Percentiles rank a stretch among this genome's conserved stretches.
phyloP scores from a whole-genome alignment of 2,797 vertebrate genomes.

The Sebastes diploproa region DNA sequence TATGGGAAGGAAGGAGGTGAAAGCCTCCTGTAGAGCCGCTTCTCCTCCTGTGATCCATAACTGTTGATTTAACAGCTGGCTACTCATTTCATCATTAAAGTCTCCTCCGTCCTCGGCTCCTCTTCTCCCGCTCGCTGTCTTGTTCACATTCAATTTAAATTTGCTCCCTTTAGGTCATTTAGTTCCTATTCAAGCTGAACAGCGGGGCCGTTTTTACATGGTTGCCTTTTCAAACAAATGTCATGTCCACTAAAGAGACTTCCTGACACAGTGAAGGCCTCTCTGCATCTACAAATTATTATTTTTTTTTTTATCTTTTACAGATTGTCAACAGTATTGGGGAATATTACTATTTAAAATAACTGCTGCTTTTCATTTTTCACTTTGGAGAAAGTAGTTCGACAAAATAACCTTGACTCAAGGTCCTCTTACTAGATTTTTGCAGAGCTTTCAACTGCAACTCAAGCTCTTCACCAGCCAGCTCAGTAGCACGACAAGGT shows the following conservation, averaged over 20 bases:
- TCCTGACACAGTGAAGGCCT: neutral
- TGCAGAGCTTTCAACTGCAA: neutral
- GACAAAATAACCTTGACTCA: neutral
- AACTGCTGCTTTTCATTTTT: neutral
- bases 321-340: neutral
- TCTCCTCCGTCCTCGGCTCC: neutral
- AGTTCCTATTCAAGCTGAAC: neutral
- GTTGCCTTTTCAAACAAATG: conserved; percentile 2
- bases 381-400: neutral
- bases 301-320: neutral
- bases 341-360: neutral
- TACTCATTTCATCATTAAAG: conserved; percentile 43
- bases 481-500: too few relatives aligned
- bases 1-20: conserved; percentile 26
- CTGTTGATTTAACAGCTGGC: conserved; percentile 59
- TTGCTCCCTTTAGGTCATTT: conserved; percentile 13
- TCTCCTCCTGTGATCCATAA: conserved; percentile 55
- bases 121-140: conserved; percentile 20
- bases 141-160: conserved; percentile 31
- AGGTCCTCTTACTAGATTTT: neutral
- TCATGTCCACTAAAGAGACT: too few relatives aligned
- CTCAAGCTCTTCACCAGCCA: neutral
- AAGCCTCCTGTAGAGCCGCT: conserved; percentile 40
- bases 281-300: neutral
- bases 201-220: neutral